These are phyloP conservation scores for Aquatica leii DNA, from an alignment of 2,888 invertebrate genomes.

Conservation along the genomic window DNA sequence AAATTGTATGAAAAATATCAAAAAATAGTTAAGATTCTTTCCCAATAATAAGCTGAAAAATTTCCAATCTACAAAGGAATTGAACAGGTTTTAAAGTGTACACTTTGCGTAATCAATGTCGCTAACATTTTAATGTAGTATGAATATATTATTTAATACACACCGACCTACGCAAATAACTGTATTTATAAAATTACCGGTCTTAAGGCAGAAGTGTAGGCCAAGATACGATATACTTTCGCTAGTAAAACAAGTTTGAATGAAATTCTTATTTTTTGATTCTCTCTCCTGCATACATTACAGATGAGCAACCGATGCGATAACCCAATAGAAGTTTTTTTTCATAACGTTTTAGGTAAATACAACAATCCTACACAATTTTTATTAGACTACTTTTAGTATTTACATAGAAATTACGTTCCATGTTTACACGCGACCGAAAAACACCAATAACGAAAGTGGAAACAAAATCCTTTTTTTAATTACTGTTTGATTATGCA, in stretches of 20 bases:
- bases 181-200: slow-evolving; percentile 38
- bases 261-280: slow-evolving; percentile 13
- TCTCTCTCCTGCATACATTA: slow-evolving; percentile 7
- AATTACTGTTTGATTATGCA: too few relatives aligned
- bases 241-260: slow-evolving; percentile 21
- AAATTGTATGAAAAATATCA: too few relatives aligned
- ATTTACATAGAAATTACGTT: slow-evolving; percentile 13
- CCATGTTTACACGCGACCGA: slow-evolving; percentile 11
- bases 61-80: too few relatives aligned
- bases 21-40: too few relatives aligned
- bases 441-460: slow-evolving; percentile 16
- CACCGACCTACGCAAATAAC: slow-evolving; percentile 35
- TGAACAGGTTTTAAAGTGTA: too few relatives aligned
- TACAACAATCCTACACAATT: not conserved
- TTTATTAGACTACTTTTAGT: slow-evolving; percentile 11
- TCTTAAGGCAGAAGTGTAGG: slow-evolving; percentile 28
- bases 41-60: too few relatives aligned
- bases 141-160: slow-evolving; percentile 42
- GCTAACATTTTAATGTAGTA: slow-evolving; percentile 39
- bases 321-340: not conserved
- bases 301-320: not conserved
- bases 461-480: not conserved
- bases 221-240: slow-evolving; percentile 24
- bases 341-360: not conserved
- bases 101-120: slow-evolving; percentile 16